phyloP scores from a whole-genome alignment of 2,888 invertebrate genomes.

The Lagria hirta region DNA sequence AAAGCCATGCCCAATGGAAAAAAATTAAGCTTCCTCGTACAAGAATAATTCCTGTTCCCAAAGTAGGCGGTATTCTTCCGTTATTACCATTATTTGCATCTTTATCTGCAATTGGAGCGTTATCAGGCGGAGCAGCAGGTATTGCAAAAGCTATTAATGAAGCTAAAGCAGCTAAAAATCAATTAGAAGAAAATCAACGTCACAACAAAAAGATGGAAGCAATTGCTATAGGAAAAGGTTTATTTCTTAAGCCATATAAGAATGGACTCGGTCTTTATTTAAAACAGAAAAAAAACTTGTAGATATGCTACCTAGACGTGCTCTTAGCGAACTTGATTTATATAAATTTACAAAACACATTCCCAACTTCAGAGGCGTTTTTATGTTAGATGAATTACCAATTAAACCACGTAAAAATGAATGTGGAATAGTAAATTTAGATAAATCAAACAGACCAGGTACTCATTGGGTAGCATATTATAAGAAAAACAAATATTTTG shows the following conservation, averaged over 20 bases:
- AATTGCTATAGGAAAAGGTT: constrained; percentile 42
- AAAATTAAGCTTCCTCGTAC: constrained; percentile 26
- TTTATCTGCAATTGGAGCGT: constrained; percentile 43
- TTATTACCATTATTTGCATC: constrained; percentile 46
- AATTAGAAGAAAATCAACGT: constrained; percentile 40
- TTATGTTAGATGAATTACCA: constrained; percentile 48
- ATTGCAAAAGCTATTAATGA: constrained; percentile 46
- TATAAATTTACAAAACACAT: constrained; percentile 36
- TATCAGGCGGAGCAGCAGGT: constrained; percentile 46
- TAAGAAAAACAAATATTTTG: constrained; percentile 20
- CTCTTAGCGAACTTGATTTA: constrained; percentile 41
- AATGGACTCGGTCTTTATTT: constrained; percentile 31
- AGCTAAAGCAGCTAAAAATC: constrained; percentile 41
- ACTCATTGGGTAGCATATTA: constrained; percentile 25
- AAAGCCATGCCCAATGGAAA: constrained; percentile 15
- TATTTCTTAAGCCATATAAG: constrained; percentile 40
- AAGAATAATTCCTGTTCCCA: constrained; percentile 42
- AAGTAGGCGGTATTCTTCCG: constrained; percentile 43
- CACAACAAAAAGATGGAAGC: constrained; percentile 49
- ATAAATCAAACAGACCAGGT: constrained; percentile 23
- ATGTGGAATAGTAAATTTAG: constrained; percentile 39
- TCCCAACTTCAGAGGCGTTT: constrained; percentile 43
- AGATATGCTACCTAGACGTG: constrained; percentile 34
- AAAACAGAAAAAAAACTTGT: constrained; percentile 30
- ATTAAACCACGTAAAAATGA: constrained; percentile 31